Evolutionary conservation across 1,140 invertebrate genomes (phyloP), one percentile per base, ranked within the genome.

Genomic region (Daktulosphaira vitifoliae): DNA sequence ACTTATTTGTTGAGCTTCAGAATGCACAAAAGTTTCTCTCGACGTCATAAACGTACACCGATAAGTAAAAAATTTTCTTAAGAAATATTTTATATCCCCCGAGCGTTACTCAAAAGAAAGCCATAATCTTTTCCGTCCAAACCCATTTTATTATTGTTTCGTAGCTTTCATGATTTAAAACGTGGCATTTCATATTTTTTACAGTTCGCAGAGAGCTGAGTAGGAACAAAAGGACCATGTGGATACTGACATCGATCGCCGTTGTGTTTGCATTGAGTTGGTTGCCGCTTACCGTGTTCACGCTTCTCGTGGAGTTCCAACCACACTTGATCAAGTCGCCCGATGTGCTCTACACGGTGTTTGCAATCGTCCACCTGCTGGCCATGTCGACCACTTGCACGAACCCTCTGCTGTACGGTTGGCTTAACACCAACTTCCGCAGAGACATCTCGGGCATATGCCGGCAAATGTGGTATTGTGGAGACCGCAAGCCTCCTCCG

Each of bases 401-500:
- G 49, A 81, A 81, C 71, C 78, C 79, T 5, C 71, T 81, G 38
- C 73, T 81, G 46, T 81, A 81, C 71, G 79, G 79, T 1, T 81
- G 78, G 76, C 73, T 81, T 52, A 81, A 81, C 69, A 77, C 77
- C 3, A 79, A 78, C 67, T 74, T 80, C 37, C 65, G 77, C 15
- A 69, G 74, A 33, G 77, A 79, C 67, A 71, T 78, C 39, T 37
- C 51, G 15, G 44, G 52, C 15, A 50, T 66, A 38, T 66, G 33
- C 59, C 16, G 53, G 42, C 23, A 54, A 67, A n/a, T 67, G 67
- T 18, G 54, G 67, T 18, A 56, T 39, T 44, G 64, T 18, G 7
- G 49, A n/a, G 37, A 26, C 13, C 46, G 48, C 16, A 29, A 52
- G 22, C 48, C 33, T 3, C 64, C 46, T n/a, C 64, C 46, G 3